Evolutionary conservation across 2,888 invertebrate genomes (phyloP), one percentile per base, ranked within the genome.

Genomic region (Itoplectis maculator): DNA sequence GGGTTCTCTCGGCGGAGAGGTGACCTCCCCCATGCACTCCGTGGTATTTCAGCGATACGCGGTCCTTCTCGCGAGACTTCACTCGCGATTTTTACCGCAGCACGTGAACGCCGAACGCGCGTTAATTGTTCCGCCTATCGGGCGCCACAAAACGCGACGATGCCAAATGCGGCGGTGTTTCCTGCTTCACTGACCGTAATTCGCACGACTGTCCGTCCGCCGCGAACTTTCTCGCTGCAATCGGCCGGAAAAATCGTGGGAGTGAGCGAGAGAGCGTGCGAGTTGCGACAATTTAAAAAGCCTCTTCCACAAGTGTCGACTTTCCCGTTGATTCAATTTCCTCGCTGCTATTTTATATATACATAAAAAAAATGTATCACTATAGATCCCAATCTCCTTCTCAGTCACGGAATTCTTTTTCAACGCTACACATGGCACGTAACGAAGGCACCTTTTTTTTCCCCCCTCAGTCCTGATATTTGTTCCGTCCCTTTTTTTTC

Each of bases 1-100:
- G 92, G 92, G 90, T 88, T 92, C 93, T 87, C 90, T 91, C 81
- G 88, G 83, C 54, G 88, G 84, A 79, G 85, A 85, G 69, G 86
- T 81, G 20, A 89, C 89, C 85, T 91, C 90, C 86, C 88, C 91
- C 90, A 89, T 90, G 83, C 89, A 90, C 87, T 78, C 61, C 20
- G 23, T 56, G 65, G 29, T 66, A 40, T 15, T 13, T 61, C 65
- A 40, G 40, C 54, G 70, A 54, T 51, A 63, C 66, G 11, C 49
- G 49, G n/a, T 5, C 66, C 35, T 63, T 29, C 47, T 20, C 23
- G 45, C 23, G 37, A 20, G 20, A 18, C 13, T 13, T 65, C 29
- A 5, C 29, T 23, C 45, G 23, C 65, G 6, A 8, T 23, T 51
- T 79, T 42, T 20, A 3, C 40, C n/a, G n/a, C n/a, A n/a, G n/a